These are phyloP conservation scores for Papilio gigon DNA, from an alignment of 2,888 invertebrate genomes.

Conservation along the genomic window DNA sequence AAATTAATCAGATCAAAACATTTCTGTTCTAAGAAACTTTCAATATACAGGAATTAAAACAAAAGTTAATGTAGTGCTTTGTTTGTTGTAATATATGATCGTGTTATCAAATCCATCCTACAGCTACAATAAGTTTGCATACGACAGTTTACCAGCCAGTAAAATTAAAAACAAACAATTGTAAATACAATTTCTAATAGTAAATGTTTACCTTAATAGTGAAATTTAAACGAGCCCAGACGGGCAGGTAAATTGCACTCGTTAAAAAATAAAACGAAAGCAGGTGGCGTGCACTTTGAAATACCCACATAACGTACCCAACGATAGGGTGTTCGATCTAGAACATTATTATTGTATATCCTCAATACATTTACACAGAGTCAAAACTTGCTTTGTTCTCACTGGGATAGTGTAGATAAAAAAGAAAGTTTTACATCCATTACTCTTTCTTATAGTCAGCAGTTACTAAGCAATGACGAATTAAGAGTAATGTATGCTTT, in stretches of 20 bases:
- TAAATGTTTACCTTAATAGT: neutral
- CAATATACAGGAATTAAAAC: no score
- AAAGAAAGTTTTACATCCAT: neutral
- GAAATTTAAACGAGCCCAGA: constrained; percentile 6
- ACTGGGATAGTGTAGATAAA: neutral
- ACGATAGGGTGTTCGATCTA: constrained; percentile 4
- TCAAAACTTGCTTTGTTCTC: neutral
- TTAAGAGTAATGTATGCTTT: no score
- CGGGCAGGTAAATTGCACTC: constrained; percentile 8
- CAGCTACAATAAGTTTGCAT: no score
- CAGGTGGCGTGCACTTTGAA: constrained; percentile 20
- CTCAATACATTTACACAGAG: neutral
- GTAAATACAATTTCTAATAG: neutral
- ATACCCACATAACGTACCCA: neutral
- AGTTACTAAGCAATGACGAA: no score
- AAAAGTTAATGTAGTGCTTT: no score
- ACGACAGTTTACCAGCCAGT: no score
- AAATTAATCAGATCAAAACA: neutral
- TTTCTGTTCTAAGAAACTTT: no score
- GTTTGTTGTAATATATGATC: no score
- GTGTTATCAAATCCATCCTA: no score
- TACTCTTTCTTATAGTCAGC: neutral
- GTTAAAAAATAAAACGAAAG: constrained; percentile 5
- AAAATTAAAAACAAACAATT: neutral
- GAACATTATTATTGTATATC: neutral